Base-by-base conservation (phyloP, 2,888 invertebrate species). In the Drosophila fungiperda region DNA sequence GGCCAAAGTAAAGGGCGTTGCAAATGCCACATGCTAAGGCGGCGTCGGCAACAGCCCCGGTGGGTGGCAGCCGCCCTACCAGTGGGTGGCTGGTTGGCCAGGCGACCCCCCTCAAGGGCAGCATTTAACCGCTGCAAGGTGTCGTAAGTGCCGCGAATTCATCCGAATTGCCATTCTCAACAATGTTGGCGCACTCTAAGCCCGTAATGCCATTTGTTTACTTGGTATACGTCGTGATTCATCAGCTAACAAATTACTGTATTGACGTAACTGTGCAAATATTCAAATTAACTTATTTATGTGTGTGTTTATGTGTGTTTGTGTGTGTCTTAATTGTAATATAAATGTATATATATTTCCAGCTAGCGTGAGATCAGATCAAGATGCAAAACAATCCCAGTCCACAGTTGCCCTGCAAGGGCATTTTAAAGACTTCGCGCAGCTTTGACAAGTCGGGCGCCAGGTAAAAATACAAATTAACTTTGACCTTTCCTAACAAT, bases 341-440 rank as follows among this genome's bases (percentile, higher is more conserved):
- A 1, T 26, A 12, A 26, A 11, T 58, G 26, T 53, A 20, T 32
- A 32, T 59, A 6, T 50, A 38, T 40, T 73, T 76, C 9, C 59
- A 80, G 80, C 17, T 49, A 61, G 61, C 54, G 68, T 61, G 49
- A 33, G 42, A 59, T 63, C 48, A 54, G 23, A 59, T 64, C 61
- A 85, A 59, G 61, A 92, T 92, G 92, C 93, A 93, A 87, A 93
- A 92, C 75, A 91, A 92, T 67, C 92, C 92, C 63, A 93, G 93
- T 74, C 92, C 93, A 63, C 93, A 93, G 83, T 90, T 93, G 76
- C 93, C 93, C 69, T 93, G 93, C 83, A 93, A 98, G 94, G 97
- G 98, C 86, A 99, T 99, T 92, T 94, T 99, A 72, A 99, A 98
- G 94, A 96, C 97, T 73, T 97, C 98, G 12, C 96, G 97, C 83